phyloP scores from a whole-genome alignment of 2,888 invertebrate species.

The Pyrrhia umbra region DNA sequence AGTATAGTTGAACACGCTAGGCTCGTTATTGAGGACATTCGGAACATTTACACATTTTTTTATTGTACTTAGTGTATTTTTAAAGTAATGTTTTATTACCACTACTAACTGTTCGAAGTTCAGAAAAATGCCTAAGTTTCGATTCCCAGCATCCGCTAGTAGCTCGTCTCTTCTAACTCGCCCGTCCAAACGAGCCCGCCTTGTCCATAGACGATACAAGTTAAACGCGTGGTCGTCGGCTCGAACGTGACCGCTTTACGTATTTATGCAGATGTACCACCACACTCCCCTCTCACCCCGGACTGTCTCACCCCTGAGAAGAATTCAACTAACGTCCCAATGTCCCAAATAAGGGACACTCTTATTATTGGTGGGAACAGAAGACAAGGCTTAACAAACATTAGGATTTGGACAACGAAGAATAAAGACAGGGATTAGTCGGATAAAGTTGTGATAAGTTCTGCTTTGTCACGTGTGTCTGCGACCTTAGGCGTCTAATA shows the following conservation, averaged over 20 bases:
- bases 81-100: too few species aligned
- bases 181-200: constrained; percentile 59
- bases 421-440: constrained; percentile 66
- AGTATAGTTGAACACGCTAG: background rate
- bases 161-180: too few species aligned
- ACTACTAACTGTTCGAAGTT: too few species aligned
- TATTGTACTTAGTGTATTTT: background rate
- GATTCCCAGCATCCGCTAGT: too few species aligned
- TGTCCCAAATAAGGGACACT: constrained; percentile 71
- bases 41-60: background rate
- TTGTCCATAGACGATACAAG: constrained; percentile 78
- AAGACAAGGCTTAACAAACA: constrained; percentile 72
- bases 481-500: constrained; percentile 23
- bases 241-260: constrained; percentile 86
- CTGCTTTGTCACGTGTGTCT: constrained; percentile 49
- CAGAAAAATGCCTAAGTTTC: background rate
- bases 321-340: constrained; percentile 81
- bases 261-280: constrained; percentile 86
- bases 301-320: constrained; percentile 65
- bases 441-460: constrained; percentile 54
- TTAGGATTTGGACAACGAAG: constrained; percentile 75
- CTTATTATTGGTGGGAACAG: constrained; percentile 76
- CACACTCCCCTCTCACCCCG: constrained; percentile 54
- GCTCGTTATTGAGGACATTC: background rate
- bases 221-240: constrained; percentile 78